Percentiles rank a stretch among this genome's conserved stretches.
These are phyloP conservation scores for Pectinophora gossypiella DNA, from an alignment of 1,140 invertebrate genomes.

Conservation along the genomic window DNA sequence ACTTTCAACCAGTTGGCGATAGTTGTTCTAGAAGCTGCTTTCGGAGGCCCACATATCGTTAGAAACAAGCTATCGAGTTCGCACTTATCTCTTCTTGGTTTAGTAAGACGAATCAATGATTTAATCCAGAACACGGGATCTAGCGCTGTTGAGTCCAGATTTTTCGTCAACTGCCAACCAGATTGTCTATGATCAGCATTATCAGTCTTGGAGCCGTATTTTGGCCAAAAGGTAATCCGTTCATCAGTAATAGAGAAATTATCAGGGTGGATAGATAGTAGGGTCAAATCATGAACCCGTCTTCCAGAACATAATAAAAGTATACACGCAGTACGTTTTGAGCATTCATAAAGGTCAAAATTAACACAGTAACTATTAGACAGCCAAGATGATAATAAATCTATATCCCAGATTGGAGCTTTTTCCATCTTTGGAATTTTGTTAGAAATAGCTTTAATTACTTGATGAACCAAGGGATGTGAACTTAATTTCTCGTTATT, in stretches of 20 bases:
- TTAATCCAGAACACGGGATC: neutral
- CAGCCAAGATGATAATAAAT: neutral
- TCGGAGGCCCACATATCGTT: neutral
- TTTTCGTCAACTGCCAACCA: neutral
- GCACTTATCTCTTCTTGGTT: neutral
- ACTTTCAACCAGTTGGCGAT: no score
- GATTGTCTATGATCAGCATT: neutral
- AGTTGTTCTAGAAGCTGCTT: no score
- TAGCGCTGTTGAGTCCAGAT: neutral
- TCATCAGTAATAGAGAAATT: neutral
- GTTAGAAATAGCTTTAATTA: conserved; percentile 4
- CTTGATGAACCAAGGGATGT: conserved; percentile 5
- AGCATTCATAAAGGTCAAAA: neutral
- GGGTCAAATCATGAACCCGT: conserved; percentile 8
- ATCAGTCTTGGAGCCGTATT: no score
- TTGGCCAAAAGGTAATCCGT: neutral
- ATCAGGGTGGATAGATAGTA: neutral
- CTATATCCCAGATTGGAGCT: conserved; percentile 5
- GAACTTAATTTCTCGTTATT: neutral
- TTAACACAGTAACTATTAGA: neutral
- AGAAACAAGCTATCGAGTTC: neutral
- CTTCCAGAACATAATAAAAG: conserved; percentile 6
- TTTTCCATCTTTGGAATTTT: neutral
- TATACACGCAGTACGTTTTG: neutral
- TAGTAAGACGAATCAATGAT: neutral